These are phyloP conservation scores for Petrocephalus sullivani DNA, from an alignment of 2,797 vertebrate species.

Conservation along the genomic window DNA sequence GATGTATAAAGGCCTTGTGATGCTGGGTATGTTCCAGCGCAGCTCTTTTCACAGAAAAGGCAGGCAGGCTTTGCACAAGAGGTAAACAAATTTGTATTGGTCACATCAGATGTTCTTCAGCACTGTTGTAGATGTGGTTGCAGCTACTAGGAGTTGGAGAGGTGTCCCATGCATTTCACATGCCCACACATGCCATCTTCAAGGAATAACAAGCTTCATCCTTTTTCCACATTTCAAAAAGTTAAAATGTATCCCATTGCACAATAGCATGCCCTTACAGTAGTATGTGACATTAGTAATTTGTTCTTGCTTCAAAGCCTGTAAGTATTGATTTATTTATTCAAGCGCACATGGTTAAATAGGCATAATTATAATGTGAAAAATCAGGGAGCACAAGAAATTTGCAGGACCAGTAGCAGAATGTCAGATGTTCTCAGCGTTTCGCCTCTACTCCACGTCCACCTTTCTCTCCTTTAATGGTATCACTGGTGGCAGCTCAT, in stretches of 20 bases:
- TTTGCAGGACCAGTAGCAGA: not conserved
- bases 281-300: not conserved
- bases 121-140: not conserved
- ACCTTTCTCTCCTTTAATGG: not conserved
- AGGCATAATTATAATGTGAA: not conserved
- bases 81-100: not conserved
- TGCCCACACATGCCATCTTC: not conserved
- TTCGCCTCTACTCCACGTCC: not conserved
- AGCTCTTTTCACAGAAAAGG: not conserved
- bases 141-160: not conserved
- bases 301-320: not conserved
- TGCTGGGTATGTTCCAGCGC: not conserved
- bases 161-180: not conserved
- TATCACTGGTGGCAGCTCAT: not conserved
- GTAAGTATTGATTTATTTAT: not conserved
- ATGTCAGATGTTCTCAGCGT: not conserved
- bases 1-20: not conserved
- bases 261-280: not conserved
- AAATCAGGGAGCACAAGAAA: not conserved
- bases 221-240: not conserved
- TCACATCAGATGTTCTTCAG: not conserved
- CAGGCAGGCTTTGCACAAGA: not conserved
- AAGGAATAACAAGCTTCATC: not conserved
- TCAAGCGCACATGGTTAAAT: not conserved
- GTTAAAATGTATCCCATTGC: not conserved